A percentile compares a stretch with the other conserved stretches of the same genome.
phyloP scores from a whole-genome alignment of 2,113 vertebrate genomes.

The Anolis sagrei region DNA sequence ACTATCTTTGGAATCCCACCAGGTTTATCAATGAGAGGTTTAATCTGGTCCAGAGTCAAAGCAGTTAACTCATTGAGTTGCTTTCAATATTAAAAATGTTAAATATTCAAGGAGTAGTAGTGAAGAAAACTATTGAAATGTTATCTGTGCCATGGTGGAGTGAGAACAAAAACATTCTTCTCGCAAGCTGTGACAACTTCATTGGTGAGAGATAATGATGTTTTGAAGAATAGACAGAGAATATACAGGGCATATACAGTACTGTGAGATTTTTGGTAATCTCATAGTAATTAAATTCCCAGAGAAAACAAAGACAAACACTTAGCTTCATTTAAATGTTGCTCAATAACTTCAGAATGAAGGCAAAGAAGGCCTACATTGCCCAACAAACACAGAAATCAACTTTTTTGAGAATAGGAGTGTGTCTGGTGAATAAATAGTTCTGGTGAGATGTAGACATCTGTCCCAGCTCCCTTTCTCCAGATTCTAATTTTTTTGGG shows the following conservation, averaged over 20 bases:
- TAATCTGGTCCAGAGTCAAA: neutral
- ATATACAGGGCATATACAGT: neutral
- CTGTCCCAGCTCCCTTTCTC: neutral
- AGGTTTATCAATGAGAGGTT: neutral
- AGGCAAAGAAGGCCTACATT: neutral
- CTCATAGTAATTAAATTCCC: constrained; percentile 30
- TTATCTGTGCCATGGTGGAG: constrained; percentile 7
- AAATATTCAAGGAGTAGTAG: neutral
- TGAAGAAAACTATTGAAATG: constrained; percentile 9
- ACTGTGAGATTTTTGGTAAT: neutral
- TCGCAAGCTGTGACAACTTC: constrained; percentile 9
- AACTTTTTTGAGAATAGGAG: neutral
- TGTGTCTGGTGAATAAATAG: too few relatives aligned
- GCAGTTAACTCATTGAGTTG: neutral
- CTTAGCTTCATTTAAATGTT: constrained; percentile 9
- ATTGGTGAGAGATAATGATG: constrained; percentile 17
- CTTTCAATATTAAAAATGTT: neutral
- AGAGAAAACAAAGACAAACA: constrained; percentile 21
- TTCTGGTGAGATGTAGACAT: neutral
- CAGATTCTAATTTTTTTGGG: neutral
- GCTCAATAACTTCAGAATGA: constrained; percentile 3
- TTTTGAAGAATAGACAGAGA: neutral
- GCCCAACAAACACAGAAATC: neutral
- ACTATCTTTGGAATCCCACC: neutral
- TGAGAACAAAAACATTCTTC: constrained; percentile 9